Base-by-base conservation (phyloP, 2,797 vertebrate genomes). In the Mycteria americana region DNA sequence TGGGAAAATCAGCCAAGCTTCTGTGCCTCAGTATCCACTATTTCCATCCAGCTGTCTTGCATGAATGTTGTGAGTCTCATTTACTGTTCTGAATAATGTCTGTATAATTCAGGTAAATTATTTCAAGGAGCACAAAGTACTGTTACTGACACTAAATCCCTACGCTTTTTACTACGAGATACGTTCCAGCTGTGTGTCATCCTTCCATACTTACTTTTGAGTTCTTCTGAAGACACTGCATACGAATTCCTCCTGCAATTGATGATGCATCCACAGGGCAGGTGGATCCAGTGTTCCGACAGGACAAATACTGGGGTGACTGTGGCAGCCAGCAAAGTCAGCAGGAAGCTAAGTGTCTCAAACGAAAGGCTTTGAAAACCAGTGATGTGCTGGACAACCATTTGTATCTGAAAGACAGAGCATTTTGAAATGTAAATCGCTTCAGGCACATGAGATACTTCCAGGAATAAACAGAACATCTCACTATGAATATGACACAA, bases 261-360 rank as follows among this genome's bases (percentile, higher is more conserved):
- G 97, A 99, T 99, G 97, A 99, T 98, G 98, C 99, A 99, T 92
- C 99, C 99, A 23, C 99, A 99, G 30, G 99, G 99, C 96, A 99
- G 98, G 97, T 99, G 99, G 92, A 98, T 98, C 99, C 99, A 99
- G 93, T 97, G 98, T 96, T 99, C 98, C 7, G 99, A 99, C 92
- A 99, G 98, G 90, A 99, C 97, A 39, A 99, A 99, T 72, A 99
- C 93, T 0, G 99, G 99, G n/a, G 99, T 99, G 91, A 99, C 97
- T 5, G 98, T 98, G 67, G 98, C 98, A 65, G 99, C 99, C 64
- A 99, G 98, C 93, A 99, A 97, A 64, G 98, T 99, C 94, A 99
- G 98, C 69, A 99, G 98, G 96, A 99, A 99, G 97, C 99, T 98
- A 87, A 99, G 95, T 0, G 98, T 98, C 98, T 99, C 99, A 70